Base-by-base conservation (phyloP, 2,888 invertebrate species). In the Ariolimax columbianus region DNA sequence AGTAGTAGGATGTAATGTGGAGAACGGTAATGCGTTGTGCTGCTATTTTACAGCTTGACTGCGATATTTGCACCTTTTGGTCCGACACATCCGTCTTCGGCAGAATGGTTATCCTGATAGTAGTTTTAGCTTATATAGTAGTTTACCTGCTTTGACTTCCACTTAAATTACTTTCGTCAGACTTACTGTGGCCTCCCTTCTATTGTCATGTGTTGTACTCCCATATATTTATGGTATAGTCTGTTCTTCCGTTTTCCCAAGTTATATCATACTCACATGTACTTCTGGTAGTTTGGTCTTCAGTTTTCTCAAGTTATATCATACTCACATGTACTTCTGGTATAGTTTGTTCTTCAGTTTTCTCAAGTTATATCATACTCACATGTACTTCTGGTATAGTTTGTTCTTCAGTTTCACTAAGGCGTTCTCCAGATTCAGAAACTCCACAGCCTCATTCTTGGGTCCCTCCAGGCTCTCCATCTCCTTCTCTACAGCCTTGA, bases 341-440 rank as follows among this genome's bases (percentile, higher is more conserved):
- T 96, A 95, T 51, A 97, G 93, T 90, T 96, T 95, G 94, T 97
- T 97, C 86, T 96, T 96, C 2, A 96, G 95, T 81, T 95, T 95
- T 0, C 96, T 95, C 0, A 96, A 95, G n/a, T n/a, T n/a, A 55
- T 17, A 17, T 47, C 33, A 80, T 68, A 90, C 93, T 90, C 89
- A 94, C 94, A 93, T 89, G 87, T 94, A 92, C 89, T 91, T 92
- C 94, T 97, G 97, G 88, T 96, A 95, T 51, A 97, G 93, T 90
- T 96, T 95, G 94, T 97, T 97, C 86, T 96, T 96, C 2, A 96
- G 95, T 81, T 95, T 95, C 1, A 96, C 95, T 0, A 96, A 95
- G 4, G 95, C 95, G 93, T 99, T 99, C 92, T 98, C 97, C 36
- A 96, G 93, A 88, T 96, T 96, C 90, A 99, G 95, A 96, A 14